Evolutionary conservation across 1,140 invertebrate genomes (phyloP).

Genomic region (Aphelinus certus): DNA sequence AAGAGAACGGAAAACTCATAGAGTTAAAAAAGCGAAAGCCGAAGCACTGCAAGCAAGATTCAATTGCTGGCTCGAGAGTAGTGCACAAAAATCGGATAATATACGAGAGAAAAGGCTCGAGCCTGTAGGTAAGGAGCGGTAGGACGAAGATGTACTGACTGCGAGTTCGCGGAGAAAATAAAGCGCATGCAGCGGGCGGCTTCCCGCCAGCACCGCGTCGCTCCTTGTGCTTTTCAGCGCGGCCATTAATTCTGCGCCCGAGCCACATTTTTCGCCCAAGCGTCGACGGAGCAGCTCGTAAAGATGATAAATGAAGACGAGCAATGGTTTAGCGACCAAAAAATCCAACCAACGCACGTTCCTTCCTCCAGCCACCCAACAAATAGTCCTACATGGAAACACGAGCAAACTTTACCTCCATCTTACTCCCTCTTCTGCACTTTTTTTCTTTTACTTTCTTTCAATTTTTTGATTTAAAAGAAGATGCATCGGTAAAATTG

Average conservation of each 20-base stretch:
- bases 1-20: too few relatives aligned
- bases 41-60: too few relatives aligned
- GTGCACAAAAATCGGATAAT: too few relatives aligned
- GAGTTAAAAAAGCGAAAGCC: too few relatives aligned
- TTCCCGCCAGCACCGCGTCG: too few relatives aligned
- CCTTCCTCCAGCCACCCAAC: background rate
- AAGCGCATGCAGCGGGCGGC: conserved; percentile 2
- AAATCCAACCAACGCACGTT: background rate
- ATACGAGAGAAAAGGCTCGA: too few relatives aligned
- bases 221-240: background rate
- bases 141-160: background rate
- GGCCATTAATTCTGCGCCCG: conserved; percentile 21
- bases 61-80: too few relatives aligned
- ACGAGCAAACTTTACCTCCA: conserved; percentile 3
- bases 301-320: conserved; percentile 38
- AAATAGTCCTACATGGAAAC: conserved; percentile 17
- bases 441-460: background rate
- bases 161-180: conserved; percentile 22
- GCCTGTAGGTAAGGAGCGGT: too few relatives aligned
- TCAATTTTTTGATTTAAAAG: background rate
- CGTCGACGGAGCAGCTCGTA: conserved; percentile 31
- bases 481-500: too few relatives aligned
- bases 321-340: conserved; percentile 11
- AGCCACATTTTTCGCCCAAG: conserved; percentile 26
- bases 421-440: background rate